phyloP scores from a whole-genome alignment of 2,113 vertebrate genomes.

The Anser cygnoides region DNA sequence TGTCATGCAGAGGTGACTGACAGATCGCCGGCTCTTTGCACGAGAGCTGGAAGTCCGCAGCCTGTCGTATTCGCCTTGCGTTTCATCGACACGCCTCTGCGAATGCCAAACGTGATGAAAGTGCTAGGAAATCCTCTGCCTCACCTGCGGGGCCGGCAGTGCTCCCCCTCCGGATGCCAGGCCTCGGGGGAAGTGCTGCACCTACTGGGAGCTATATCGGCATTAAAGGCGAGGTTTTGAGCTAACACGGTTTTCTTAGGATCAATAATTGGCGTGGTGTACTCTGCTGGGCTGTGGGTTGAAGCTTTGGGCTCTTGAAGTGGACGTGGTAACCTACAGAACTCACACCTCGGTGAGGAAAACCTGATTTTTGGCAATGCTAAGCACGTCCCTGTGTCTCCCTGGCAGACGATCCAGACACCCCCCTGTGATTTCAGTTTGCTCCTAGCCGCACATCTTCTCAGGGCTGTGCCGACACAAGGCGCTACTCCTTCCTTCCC shows the following conservation, averaged over 20 bases:
- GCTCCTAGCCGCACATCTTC: background rate
- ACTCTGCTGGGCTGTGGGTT: background rate
- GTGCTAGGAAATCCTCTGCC: background rate
- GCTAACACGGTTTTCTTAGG: background rate
- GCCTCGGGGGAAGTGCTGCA: background rate
- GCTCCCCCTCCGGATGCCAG: too few relatives aligned
- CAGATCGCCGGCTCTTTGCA: background rate
- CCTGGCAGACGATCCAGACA: slow-evolving; percentile 40
- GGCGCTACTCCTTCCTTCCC: background rate
- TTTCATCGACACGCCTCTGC: background rate
- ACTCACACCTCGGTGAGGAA: background rate
- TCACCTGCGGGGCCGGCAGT: background rate
- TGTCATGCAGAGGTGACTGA: background rate
- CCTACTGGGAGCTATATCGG: background rate
- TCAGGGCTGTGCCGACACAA: background rate
- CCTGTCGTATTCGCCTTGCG: background rate
- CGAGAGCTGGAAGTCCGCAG: background rate
- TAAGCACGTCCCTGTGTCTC: background rate
- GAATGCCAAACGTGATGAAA: background rate
- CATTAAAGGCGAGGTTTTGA: background rate
- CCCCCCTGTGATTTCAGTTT: background rate
- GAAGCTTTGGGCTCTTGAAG: background rate
- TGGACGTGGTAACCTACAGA: background rate
- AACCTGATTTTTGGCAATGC: background rate
- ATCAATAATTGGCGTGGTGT: background rate